Conservation (phyloP, 2,888 invertebrate species). For the Phrixothrix hirtus region DNA sequence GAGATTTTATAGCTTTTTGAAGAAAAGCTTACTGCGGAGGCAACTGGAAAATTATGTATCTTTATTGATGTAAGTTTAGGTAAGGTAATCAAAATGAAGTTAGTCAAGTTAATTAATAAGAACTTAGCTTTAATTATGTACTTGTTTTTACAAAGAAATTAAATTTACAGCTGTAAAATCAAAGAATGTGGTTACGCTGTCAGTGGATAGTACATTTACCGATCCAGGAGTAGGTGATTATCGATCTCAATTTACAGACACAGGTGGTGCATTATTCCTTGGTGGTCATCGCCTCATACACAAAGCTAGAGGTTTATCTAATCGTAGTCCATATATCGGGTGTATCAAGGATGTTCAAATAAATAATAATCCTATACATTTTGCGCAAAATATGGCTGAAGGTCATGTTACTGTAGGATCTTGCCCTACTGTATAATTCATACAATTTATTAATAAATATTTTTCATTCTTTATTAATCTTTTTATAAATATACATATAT, state of each 20-base stretch:
- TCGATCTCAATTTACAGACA: constrained; percentile 70
- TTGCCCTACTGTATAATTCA: constrained; percentile 65
- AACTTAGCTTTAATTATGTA: no score
- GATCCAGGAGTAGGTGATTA: constrained; percentile 70
- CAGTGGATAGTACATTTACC: constrained; percentile 80
- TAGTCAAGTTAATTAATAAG: no score
- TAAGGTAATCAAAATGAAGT: no score
- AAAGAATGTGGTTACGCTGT: constrained; percentile 86
- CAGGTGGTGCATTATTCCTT: constrained; percentile 83
- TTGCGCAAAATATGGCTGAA: constrained; percentile 64
- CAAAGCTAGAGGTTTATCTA: constrained; percentile 67
- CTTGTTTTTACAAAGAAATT: no score
- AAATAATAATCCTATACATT: constrained; percentile 57
- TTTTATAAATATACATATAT: constrained; percentile 1
- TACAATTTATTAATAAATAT: not conserved
- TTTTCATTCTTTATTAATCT: constrained; percentile 1
- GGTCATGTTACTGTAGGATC: constrained; percentile 77
- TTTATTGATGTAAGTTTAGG: no score
- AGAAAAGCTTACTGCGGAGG: no score
- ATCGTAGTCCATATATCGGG: constrained; percentile 75
- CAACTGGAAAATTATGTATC: no score
- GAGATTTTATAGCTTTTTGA: no score
- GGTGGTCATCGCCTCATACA: constrained; percentile 77
- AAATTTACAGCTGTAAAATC: constrained; percentile 74
- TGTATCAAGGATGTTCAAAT: constrained; percentile 76